phyloP scores from a whole-genome alignment of 1,140 invertebrate species.

The Nylanderia fulva region DNA sequence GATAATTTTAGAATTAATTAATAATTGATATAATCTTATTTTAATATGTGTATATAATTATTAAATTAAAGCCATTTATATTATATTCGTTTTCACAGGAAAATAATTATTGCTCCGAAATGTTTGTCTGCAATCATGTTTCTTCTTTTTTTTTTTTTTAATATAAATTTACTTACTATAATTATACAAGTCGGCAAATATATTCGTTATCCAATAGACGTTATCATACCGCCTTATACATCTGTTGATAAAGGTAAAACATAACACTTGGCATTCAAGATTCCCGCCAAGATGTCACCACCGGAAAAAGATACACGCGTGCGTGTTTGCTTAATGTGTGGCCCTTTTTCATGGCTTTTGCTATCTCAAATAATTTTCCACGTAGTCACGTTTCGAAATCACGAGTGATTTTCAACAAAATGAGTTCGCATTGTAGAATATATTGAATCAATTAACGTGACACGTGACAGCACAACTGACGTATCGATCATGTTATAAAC shows the following conservation, averaged over 20 bases:
- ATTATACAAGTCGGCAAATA: not conserved
- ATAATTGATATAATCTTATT: not conserved
- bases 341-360: not conserved
- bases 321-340: not conserved
- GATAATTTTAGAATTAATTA: not conserved
- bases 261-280: not conserved
- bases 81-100: not conserved
- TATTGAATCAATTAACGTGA: not conserved
- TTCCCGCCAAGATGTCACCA: constrained; percentile 13
- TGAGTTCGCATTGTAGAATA: not conserved
- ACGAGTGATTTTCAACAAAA: constrained; percentile 16
- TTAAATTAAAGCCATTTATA: not conserved
- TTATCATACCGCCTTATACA: constrained; percentile 8
- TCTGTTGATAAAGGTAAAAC: not conserved
- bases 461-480: not conserved
- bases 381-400: not conserved
- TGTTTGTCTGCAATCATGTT: too few relatives aligned
- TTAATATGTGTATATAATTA: not conserved
- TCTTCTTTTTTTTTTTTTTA: too few relatives aligned
- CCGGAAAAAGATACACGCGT: not conserved
- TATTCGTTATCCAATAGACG: not conserved
- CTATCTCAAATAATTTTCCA: not conserved
- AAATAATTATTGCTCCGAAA: not conserved
- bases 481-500: constrained; percentile 7
- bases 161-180: too few relatives aligned